phyloP scores from a whole-genome alignment of 1,140 invertebrate species.

The Lepidotrigona ventralis region DNA sequence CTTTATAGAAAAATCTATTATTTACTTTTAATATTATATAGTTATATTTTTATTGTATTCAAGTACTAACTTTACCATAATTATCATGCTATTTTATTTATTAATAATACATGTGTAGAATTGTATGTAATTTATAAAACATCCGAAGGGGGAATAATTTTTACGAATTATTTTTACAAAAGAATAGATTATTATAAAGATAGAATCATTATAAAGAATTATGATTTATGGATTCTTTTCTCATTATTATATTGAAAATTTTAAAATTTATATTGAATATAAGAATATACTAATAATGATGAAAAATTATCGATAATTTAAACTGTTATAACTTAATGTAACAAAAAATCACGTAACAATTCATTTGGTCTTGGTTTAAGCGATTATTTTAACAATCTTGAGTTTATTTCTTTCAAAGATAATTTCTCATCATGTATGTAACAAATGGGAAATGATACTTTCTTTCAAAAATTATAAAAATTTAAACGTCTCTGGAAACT shows the following conservation, averaged over 20 bases:
- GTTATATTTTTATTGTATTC: background rate
- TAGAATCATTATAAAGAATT: background rate
- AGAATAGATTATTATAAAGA: background rate
- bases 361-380: too few species aligned
- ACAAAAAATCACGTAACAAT: too few species aligned
- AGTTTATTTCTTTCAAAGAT: too few species aligned
- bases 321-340: too few species aligned
- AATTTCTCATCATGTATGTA: too few species aligned
- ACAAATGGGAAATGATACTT: too few species aligned
- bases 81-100: background rate
- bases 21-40: background rate
- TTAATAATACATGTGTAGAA: background rate
- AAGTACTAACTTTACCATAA: background rate
- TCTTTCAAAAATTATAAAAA: too few species aligned
- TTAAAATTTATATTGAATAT: too few species aligned
- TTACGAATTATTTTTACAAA: background rate
- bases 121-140: background rate
- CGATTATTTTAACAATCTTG: too few species aligned
- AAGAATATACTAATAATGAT: too few species aligned
- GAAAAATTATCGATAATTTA: too few species aligned
- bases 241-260: background rate
- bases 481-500: too few species aligned
- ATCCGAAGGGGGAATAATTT: background rate
- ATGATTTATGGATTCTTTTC: background rate
- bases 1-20: background rate